Percentiles rank a stretch among this genome's conserved stretches.
Evolutionary conservation across 1,140 invertebrate species (phyloP).

Genomic region (Bombus confusus): DNA sequence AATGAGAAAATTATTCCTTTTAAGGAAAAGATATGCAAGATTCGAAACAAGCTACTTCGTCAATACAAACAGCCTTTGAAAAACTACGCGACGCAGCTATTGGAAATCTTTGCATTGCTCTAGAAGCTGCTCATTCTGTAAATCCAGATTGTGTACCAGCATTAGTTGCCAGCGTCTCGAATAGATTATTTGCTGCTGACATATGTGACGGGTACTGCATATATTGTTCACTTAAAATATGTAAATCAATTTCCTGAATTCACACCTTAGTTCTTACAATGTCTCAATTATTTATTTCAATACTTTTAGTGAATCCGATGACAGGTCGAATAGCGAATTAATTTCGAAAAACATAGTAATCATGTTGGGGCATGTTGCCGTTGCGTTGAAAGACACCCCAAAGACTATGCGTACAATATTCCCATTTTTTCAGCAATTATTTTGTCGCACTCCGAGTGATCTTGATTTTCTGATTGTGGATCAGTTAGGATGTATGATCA

Average conservation of each 20-base stretch:
- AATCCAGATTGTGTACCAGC: constrained; percentile 97
- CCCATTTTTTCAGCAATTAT: constrained; percentile 98
- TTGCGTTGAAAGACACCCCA: constrained; percentile 95
- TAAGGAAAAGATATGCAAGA: constrained; percentile 82
- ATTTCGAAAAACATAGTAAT: constrained; percentile 98
- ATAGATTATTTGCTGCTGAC: constrained; percentile 95
- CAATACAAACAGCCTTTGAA: constrained; percentile 89
- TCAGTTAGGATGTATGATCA: constrained; percentile 98
- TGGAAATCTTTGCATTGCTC: constrained; percentile 96
- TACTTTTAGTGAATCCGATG: constrained; percentile 71
- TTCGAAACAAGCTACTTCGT: constrained; percentile 70
- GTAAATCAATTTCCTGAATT: neutral
- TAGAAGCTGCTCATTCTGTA: constrained; percentile 93
- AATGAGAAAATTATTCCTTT: constrained; percentile 73
- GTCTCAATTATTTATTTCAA: constrained; percentile 29
- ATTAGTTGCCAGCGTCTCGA: constrained; percentile 96
- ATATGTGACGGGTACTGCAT: constrained; percentile 87
- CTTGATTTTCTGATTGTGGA: constrained; percentile 97
- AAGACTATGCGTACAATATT: constrained; percentile 97
- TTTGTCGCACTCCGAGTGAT: constrained; percentile 93
- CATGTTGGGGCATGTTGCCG: constrained; percentile 98
- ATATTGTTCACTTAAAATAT: neutral
- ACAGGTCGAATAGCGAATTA: constrained; percentile 82
- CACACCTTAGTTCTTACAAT: neutral
- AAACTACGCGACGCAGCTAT: constrained; percentile 96